Evolutionary conservation across 2,888 invertebrate genomes (phyloP).

Genomic region (Agelastica alni): DNA sequence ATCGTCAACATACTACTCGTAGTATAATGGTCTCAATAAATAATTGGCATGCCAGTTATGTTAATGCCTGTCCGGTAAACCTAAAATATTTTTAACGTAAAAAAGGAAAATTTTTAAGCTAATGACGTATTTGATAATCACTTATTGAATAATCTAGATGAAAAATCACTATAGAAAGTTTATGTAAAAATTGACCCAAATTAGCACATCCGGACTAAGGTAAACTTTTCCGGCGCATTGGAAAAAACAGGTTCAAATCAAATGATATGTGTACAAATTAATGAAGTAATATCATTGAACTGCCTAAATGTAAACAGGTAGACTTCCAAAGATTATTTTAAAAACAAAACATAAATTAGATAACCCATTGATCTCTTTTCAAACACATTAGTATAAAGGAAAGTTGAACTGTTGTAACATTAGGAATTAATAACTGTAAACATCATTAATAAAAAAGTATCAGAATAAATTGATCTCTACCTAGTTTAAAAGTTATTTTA

Average conservation of each 20-base stretch:
- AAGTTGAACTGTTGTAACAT: not conserved
- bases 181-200: conserved; percentile 6
- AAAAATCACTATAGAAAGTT: conserved; percentile 10
- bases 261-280: conserved; percentile 5
- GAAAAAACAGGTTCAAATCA: too few species aligned
- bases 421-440: not conserved
- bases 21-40: too few species aligned
- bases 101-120: too few species aligned
- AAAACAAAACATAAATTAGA: not conserved
- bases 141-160: not conserved
- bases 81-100: too few species aligned
- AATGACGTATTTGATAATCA: too few species aligned
- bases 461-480: too few species aligned
- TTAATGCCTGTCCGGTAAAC: too few species aligned
- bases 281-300: not conserved
- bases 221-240: conserved; percentile 15
- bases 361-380: not conserved
- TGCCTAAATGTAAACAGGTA: not conserved
- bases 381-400: not conserved
- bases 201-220: conserved; percentile 12
- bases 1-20: too few species aligned
- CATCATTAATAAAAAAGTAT: not conserved
- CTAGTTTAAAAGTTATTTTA: too few species aligned
- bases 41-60: too few species aligned
- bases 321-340: not conserved